Evolutionary conservation across 2,797 vertebrate genomes (phyloP).

Genomic region (Chaenodraco wilsoni): DNA sequence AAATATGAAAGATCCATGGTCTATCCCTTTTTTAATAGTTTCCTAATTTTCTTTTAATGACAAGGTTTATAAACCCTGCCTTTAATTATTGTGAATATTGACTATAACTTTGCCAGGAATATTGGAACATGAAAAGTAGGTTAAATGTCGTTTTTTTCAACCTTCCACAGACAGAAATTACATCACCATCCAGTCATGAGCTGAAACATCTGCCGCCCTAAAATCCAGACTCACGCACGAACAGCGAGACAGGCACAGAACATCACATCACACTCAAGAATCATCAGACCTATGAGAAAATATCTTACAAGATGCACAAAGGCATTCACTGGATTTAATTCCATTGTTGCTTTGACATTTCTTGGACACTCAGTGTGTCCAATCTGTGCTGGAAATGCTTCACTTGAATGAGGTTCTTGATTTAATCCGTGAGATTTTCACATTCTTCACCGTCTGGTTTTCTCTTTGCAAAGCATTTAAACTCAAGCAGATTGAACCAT

Average conservation of each 20-base stretch:
- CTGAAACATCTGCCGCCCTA: constrained; percentile 49
- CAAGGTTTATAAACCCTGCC: too few species aligned
- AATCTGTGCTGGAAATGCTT: constrained; percentile 55
- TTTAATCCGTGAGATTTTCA: constrained; percentile 45
- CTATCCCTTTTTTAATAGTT: neutral
- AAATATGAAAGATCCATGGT: neutral
- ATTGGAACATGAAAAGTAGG: neutral
- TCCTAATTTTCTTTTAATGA: neutral
- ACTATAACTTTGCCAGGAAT: neutral
- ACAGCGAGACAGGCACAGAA: constrained; percentile 41
- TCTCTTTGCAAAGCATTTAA: constrained; percentile 3
- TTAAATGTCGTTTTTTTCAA: neutral
- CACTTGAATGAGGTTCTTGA: constrained; percentile 47
- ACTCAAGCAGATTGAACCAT: constrained; percentile 12
- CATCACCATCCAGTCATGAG: constrained; percentile 65
- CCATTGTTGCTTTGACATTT: constrained; percentile 48
- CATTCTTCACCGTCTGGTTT: constrained; percentile 20
- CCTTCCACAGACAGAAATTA: constrained; percentile 64
- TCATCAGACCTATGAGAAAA: constrained; percentile 33
- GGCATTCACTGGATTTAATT: constrained; percentile 45
- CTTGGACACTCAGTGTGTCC: constrained; percentile 40
- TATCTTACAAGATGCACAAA: constrained; percentile 39
- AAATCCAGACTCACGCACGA: constrained; percentile 46
- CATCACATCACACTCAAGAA: constrained; percentile 27
- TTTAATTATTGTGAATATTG: neutral